A percentile compares a stretch with the other conserved stretches of the same genome.
Evolutionary conservation across 2,888 invertebrate genomes (phyloP).

Genomic region (Ectropis crepuscularia): DNA sequence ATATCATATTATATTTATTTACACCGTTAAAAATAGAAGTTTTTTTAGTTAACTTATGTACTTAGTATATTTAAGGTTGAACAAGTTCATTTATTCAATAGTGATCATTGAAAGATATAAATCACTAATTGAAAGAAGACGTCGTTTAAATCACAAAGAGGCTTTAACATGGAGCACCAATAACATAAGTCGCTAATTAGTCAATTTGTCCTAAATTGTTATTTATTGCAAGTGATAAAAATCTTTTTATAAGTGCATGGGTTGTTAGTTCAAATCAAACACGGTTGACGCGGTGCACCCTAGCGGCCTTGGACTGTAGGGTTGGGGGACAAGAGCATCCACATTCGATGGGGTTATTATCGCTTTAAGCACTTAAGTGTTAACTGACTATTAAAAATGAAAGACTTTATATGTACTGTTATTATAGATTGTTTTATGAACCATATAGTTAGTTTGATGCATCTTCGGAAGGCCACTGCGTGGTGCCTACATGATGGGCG

Average conservation of each 20-base stretch:
- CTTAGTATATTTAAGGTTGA: too few relatives aligned
- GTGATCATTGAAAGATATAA: too few relatives aligned
- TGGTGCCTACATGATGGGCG: too few relatives aligned
- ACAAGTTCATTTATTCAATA: too few relatives aligned
- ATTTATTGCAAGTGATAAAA: slow-evolving; percentile 5
- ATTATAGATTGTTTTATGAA: not conserved
- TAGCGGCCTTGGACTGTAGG: slow-evolving; percentile 39
- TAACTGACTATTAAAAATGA: not conserved
- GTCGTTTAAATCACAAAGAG: too few relatives aligned
- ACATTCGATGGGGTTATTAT: slow-evolving; percentile 19
- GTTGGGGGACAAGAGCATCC: slow-evolving; percentile 9
- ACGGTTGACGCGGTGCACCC: slow-evolving; percentile 35
- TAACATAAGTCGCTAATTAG: slow-evolving; percentile 3
- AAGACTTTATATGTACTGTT: not conserved
- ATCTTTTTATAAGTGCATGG: slow-evolving; percentile 30
- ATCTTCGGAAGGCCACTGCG: too few relatives aligned
- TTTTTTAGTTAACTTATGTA: too few relatives aligned
- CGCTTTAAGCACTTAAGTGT: slow-evolving; percentile 6
- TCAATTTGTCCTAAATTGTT: slow-evolving; percentile 7
- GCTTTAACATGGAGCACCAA: too few relatives aligned
- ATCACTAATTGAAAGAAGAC: too few relatives aligned
- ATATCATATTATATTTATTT: too few relatives aligned
- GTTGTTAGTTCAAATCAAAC: slow-evolving; percentile 37
- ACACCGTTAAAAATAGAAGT: too few relatives aligned
- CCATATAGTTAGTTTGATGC: too few relatives aligned